These are phyloP conservation scores for Pyrochroa serraticornis DNA, from an alignment of 2,888 invertebrate species.

Conservation along the genomic window DNA sequence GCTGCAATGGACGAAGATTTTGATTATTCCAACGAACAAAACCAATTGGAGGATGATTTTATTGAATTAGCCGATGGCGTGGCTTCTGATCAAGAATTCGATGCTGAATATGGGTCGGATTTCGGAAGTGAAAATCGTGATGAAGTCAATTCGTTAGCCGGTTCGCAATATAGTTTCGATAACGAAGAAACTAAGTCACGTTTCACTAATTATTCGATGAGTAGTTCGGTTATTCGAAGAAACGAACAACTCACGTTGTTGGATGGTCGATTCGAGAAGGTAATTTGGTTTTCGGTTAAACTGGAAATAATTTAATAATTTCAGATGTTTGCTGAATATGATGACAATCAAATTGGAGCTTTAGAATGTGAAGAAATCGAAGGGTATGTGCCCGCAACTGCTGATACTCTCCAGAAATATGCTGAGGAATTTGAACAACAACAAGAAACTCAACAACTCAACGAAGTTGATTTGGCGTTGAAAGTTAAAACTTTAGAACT, in stretches of 20 bases:
- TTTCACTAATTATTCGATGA: conserved; percentile 93
- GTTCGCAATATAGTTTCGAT: conserved; percentile 57
- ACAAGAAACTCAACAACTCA: conserved; percentile 55
- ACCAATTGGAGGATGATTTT: conserved; percentile 91
- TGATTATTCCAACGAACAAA: conserved; percentile 81
- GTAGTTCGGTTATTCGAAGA: conserved; percentile 85
- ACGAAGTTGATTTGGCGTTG: too few species aligned
- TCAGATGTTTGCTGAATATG: conserved; percentile 82
- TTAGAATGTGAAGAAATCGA: conserved; percentile 91
- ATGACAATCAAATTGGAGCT: conserved; percentile 87
- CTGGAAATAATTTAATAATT: conserved; percentile 32
- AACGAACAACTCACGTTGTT: conserved; percentile 82
- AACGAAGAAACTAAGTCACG: conserved; percentile 84
- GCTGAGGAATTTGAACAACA: conserved; percentile 77
- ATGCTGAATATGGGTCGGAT: conserved; percentile 52
- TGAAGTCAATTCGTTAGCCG: conserved; percentile 58
- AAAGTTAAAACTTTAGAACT: too few species aligned
- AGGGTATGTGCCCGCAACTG: conserved; percentile 72
- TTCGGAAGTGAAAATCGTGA: conserved; percentile 55
- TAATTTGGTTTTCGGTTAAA: too few species aligned
- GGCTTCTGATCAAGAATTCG: conserved; percentile 57
- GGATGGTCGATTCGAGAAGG: conserved; percentile 89
- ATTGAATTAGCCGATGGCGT: conserved; percentile 78
- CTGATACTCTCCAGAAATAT: conserved; percentile 73
- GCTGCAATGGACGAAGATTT: conserved; percentile 95